Conservation (phyloP, 2,113 vertebrate genomes). For the Tachuris rubrigastra region DNA sequence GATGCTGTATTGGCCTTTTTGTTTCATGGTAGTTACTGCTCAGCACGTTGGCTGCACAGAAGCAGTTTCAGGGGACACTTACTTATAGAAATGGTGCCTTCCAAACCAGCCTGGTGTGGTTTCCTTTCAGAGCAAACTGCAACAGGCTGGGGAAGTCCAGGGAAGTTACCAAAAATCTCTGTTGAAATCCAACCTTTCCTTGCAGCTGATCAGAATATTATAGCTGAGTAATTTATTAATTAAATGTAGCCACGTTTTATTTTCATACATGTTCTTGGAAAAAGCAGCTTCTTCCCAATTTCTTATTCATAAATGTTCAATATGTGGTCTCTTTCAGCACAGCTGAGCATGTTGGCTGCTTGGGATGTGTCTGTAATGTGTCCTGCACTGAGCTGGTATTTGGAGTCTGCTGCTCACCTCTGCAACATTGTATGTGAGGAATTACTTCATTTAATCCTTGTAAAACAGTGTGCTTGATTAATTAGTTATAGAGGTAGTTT, state of each 20-base stretch:
- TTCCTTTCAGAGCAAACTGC: background rate
- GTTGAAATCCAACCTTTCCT: background rate
- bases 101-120: background rate
- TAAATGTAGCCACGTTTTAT: background rate
- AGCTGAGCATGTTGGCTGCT: accelerated
- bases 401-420: background rate
- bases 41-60: background rate
- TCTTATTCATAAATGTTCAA: background rate
- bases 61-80: accelerated
- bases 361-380: accelerated
- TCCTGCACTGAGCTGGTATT: background rate
- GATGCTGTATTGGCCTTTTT: background rate
- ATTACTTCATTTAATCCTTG: background rate
- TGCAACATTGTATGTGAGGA: accelerated
- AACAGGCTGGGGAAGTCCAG: background rate
- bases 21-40: background rate
- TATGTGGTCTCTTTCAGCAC: background rate
- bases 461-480: background rate
- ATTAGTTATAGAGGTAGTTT: background rate
- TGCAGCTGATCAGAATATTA: background rate
- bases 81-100: background rate
- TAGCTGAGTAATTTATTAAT: background rate
- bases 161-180: background rate
- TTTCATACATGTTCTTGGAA: background rate
- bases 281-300: background rate